These are phyloP conservation scores for Hormaphis cornu DNA, from an alignment of 1,140 invertebrate species.

Conservation along the genomic window DNA sequence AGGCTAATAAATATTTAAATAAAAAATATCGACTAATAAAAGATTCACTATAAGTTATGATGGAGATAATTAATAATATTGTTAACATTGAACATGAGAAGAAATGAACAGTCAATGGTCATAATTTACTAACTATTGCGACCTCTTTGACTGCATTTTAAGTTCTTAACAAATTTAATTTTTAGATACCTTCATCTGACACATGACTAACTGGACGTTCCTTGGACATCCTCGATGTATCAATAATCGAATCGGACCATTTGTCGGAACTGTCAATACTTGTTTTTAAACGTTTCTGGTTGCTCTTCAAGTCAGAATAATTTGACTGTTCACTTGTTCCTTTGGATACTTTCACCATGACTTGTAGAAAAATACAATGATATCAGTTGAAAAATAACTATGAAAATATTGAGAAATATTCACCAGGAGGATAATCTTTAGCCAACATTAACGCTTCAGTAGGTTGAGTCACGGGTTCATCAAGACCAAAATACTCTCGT, in stretches of 20 bases:
- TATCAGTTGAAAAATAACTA: not conserved
- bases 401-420: not conserved
- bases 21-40: too few species aligned
- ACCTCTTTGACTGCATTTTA: not conserved
- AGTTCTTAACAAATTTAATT: not conserved
- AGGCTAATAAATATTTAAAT: too few species aligned
- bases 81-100: too few species aligned
- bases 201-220: slow-evolving; percentile 14
- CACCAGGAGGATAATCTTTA: slow-evolving; percentile 19
- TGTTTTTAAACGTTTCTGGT: slow-evolving; percentile 19
- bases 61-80: too few species aligned
- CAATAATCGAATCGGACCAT: slow-evolving; percentile 12
- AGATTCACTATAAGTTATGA: too few species aligned
- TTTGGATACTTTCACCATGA: slow-evolving; percentile 27
- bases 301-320: not conserved
- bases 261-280: not conserved
- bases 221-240: not conserved
- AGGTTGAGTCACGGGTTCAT: not conserved
- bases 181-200: slow-evolving; percentile 24
- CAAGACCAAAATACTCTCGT: slow-evolving; percentile 24
- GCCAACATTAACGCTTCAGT: slow-evolving; percentile 15
- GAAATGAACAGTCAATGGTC: too few species aligned
- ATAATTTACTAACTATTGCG: slow-evolving; percentile 1
- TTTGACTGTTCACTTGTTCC: not conserved
- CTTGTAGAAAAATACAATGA: not conserved